Conservation (phyloP, 2,797 vertebrate species). For the Spheniscus humboldti region DNA sequence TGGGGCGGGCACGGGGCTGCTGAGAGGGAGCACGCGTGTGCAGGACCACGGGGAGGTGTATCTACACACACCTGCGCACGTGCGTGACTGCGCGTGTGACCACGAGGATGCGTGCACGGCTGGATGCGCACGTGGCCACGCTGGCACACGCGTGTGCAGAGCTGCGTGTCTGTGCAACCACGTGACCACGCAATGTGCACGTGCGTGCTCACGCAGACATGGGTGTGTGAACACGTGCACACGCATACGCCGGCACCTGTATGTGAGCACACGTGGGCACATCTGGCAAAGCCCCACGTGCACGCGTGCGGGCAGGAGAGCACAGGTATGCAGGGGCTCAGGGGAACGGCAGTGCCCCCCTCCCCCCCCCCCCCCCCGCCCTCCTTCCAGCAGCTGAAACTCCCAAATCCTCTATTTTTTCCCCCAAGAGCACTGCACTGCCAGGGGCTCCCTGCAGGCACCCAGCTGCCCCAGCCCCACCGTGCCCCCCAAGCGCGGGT, state of each 20-base stretch:
- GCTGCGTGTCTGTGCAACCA: background rate
- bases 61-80: accelerated
- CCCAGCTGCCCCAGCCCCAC: background rate
- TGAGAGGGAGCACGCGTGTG: background rate
- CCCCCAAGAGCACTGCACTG: background rate
- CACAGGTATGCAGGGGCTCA: background rate
- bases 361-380: accelerated
- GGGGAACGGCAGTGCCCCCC: background rate
- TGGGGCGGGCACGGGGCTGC: background rate
- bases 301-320: accelerated
- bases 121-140: accelerated
- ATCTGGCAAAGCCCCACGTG: background rate
- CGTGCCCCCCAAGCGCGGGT: background rate
- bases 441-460: background rate
- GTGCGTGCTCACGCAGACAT: background rate
- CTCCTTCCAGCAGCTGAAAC: background rate
- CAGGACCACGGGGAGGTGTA: accelerated
- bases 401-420: background rate
- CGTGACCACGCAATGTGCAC: accelerated
- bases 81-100: too few relatives aligned
- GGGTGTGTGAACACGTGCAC: background rate
- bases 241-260: accelerated
- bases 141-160: background rate
- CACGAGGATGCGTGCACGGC: accelerated
- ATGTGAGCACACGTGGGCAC: background rate